These are phyloP conservation scores for Andrena flavipes DNA, from an alignment of 2,888 invertebrate species.

Conservation along the genomic window DNA sequence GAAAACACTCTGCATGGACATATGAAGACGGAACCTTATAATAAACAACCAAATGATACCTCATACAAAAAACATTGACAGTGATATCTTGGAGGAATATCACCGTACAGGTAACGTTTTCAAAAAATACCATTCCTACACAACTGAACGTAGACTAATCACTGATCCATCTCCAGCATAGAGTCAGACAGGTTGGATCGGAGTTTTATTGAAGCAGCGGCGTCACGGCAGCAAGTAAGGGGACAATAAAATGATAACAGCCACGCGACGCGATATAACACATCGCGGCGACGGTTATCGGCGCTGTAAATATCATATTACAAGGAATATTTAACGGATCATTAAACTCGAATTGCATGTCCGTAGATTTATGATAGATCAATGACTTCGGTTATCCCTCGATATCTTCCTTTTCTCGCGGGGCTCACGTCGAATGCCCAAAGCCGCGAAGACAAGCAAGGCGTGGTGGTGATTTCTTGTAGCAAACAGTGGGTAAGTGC, in stretches of 20 bases:
- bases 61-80: too few relatives aligned
- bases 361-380: slow-evolving; percentile 38
- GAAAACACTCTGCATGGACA: too few relatives aligned
- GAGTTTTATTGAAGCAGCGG: slow-evolving; percentile 9
- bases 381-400: slow-evolving; percentile 15
- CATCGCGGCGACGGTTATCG: slow-evolving; percentile 40
- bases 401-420: neutral
- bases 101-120: too few relatives aligned
- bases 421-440: slow-evolving; percentile 18
- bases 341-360: slow-evolving; percentile 53
- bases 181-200: neutral
- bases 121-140: too few relatives aligned
- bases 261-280: slow-evolving; percentile 38
- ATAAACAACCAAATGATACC: too few relatives aligned
- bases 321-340: slow-evolving; percentile 57
- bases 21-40: too few relatives aligned
- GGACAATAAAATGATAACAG: slow-evolving; percentile 37
- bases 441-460: slow-evolving; percentile 24
- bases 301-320: slow-evolving; percentile 34
- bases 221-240: slow-evolving; percentile 18
- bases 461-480: slow-evolving; percentile 54
- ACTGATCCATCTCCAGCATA: too few relatives aligned
- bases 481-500: slow-evolving; percentile 53
- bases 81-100: too few relatives aligned
- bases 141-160: too few relatives aligned